Evolutionary conservation across 2,113 vertebrate species (phyloP).

Genomic region (Peromyscus californicus): DNA sequence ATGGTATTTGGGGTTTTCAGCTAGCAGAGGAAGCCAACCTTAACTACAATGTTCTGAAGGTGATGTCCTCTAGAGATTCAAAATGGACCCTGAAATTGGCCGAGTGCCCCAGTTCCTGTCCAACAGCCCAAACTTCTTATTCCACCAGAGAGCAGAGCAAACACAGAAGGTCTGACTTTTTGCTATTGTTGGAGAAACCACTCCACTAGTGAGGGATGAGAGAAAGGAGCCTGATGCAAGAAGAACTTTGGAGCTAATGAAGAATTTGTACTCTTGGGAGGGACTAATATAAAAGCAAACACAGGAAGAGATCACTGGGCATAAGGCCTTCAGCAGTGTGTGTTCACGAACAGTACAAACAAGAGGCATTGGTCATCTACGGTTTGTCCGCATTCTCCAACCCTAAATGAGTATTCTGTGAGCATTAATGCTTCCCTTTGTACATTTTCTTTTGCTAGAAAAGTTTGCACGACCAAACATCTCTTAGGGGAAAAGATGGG

Average conservation of each 20-base stretch:
- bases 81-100: background rate
- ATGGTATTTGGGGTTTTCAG: background rate
- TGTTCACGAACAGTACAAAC: background rate
- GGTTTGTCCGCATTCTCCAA: background rate
- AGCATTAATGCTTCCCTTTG: background rate
- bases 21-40: background rate
- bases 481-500: background rate
- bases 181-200: background rate
- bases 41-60: background rate
- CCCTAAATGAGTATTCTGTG: background rate
- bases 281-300: background rate
- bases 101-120: background rate
- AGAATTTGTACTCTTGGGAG: background rate
- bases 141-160: background rate
- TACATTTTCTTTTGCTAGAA: constrained; percentile 17
- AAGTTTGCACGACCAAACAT: background rate
- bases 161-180: background rate
- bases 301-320: background rate
- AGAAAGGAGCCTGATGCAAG: background rate
- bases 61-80: background rate
- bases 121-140: background rate
- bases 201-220: background rate
- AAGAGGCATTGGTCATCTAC: background rate
- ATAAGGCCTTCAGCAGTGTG: background rate
- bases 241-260: background rate